Percentiles rank a stretch among this genome's conserved stretches.
Evolutionary conservation across 2,888 invertebrate species (phyloP).

Genomic region (Acanthococcus lagerstroemiae): DNA sequence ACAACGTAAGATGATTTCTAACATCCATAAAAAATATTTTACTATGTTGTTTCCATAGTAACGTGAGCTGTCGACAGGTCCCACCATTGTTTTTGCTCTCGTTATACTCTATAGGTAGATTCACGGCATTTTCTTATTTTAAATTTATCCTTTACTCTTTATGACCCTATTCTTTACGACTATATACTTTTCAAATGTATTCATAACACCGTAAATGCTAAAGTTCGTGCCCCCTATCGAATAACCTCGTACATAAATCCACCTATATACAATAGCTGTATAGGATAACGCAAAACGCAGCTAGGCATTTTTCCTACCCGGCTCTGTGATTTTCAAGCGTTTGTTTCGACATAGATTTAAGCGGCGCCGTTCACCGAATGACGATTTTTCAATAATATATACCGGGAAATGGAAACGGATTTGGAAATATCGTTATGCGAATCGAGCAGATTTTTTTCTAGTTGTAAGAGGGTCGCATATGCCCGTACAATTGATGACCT

Average conservation of each 20-base stretch:
- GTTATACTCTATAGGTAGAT: neutral
- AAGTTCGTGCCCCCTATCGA: constrained; percentile 23
- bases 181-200: constrained; percentile 18
- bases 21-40: constrained; percentile 21
- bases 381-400: constrained; percentile 18
- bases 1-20: constrained; percentile 13
- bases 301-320: too few species aligned
- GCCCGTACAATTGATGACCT: too few species aligned
- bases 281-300: neutral
- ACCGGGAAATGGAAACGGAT: too few species aligned
- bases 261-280: neutral
- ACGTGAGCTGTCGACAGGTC: constrained; percentile 24
- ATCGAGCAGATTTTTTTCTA: too few species aligned
- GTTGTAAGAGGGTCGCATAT: too few species aligned
- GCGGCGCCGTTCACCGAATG: constrained; percentile 11
- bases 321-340: neutral
- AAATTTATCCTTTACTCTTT: constrained; percentile 27
- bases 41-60: constrained; percentile 19
- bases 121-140: constrained; percentile 25
- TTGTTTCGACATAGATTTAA: neutral
- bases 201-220: constrained; percentile 25
- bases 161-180: constrained; percentile 26
- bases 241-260: constrained; percentile 21
- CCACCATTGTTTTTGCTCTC: constrained; percentile 17
- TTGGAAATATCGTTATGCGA: too few species aligned